These are phyloP conservation scores for Ascaphus truei DNA, from an alignment of 2,113 vertebrate genomes.

Conservation along the genomic window DNA sequence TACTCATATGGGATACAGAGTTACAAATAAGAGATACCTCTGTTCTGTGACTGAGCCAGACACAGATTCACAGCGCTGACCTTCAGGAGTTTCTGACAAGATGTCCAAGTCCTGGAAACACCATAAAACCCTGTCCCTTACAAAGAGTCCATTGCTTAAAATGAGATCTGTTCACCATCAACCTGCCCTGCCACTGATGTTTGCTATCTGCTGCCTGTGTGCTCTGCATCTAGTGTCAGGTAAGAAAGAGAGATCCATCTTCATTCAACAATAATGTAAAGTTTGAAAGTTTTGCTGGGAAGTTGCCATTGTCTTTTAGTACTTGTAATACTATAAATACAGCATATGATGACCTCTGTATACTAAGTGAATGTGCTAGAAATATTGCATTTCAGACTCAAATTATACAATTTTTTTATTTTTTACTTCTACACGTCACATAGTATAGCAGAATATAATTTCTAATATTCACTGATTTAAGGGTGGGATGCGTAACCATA, in stretches of 20 bases:
- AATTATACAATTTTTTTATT: too few species aligned
- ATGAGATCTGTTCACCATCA: slow-evolving; percentile 39
- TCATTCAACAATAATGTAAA: too few species aligned
- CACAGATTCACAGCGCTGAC: background rate
- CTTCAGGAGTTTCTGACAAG: background rate
- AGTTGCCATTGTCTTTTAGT: too few species aligned
- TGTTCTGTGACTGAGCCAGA: background rate
- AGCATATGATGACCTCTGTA: too few species aligned
- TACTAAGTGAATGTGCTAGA: too few species aligned
- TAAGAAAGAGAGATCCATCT: slow-evolving; percentile 29
- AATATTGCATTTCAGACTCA: too few species aligned
- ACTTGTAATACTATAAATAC: too few species aligned
- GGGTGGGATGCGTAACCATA: too few species aligned
- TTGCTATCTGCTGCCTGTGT: slow-evolving; percentile 47
- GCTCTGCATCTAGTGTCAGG: slow-evolving; percentile 43
- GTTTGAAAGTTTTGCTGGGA: background rate
- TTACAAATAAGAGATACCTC: slow-evolving; percentile 35
- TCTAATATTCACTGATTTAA: too few species aligned
- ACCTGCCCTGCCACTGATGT: slow-evolving; percentile 1
- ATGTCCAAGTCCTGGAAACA: slow-evolving; percentile 2
- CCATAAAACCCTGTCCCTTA: background rate
- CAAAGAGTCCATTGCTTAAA: slow-evolving; percentile 16
- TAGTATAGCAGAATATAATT: too few species aligned
- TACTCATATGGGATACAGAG: slow-evolving; percentile 5
- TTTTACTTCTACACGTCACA: too few species aligned